A percentile compares a stretch with the other conserved stretches of the same genome.
Evolutionary conservation across 2,888 invertebrate species (phyloP).

Genomic region (Pollenia labialis): DNA sequence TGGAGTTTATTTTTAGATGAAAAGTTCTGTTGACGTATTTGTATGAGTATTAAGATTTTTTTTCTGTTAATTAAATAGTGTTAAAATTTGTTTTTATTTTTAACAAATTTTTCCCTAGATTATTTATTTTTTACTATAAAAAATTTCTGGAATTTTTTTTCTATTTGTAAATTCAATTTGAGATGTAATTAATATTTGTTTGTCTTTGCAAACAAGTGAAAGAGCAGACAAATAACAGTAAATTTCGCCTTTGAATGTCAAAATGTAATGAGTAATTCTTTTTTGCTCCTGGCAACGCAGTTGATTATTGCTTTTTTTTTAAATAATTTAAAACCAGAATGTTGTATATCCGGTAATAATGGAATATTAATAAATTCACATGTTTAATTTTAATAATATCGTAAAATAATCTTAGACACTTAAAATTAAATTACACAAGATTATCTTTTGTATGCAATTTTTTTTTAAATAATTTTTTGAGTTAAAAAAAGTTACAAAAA

Average conservation of each 20-base stretch:
- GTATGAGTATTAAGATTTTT: slow-evolving; percentile 7
- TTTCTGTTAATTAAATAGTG: slow-evolving; percentile 37
- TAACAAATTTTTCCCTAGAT: slow-evolving; percentile 22
- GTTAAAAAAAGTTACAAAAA: background rate
- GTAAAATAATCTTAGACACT: too few species aligned
- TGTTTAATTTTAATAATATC: too few species aligned
- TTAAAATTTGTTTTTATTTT: slow-evolving; percentile 7
- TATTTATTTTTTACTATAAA: slow-evolving; percentile 14
- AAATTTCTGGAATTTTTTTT: slow-evolving; percentile 37
- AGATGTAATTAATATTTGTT: background rate
- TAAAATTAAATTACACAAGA: too few species aligned
- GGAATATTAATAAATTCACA: too few species aligned
- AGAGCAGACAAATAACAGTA: background rate
- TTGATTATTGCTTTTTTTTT: too few species aligned
- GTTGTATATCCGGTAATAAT: too few species aligned
- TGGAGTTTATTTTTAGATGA: slow-evolving; percentile 48
- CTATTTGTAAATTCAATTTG: slow-evolving; percentile 12
- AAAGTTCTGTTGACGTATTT: slow-evolving; percentile 49
- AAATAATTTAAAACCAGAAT: too few species aligned
- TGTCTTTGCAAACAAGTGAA: background rate
- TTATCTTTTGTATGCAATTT: too few species aligned
- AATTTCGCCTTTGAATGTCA: background rate
- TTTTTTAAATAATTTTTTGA: too few species aligned
- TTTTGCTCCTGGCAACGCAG: background rate
- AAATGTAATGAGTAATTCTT: slow-evolving; percentile 9